Evolutionary conservation across 64 coral and sea anemone genomes (phyloP).

Genomic region (Pocillopora verrucosa): DNA sequence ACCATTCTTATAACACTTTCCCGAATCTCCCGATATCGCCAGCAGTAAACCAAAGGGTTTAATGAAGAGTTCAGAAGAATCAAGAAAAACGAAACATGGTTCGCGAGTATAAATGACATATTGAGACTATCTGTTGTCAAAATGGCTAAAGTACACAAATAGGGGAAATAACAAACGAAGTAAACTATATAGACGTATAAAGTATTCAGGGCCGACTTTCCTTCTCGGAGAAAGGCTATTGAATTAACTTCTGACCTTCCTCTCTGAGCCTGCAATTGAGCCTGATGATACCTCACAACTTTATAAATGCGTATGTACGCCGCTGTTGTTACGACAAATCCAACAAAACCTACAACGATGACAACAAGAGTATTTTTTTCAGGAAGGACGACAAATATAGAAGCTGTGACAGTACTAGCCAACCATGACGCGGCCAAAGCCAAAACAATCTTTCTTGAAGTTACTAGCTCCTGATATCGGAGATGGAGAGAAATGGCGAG

Average conservation of each 20-base stretch:
- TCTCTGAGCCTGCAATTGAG: not conserved
- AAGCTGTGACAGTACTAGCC: not conserved
- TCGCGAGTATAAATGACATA: not conserved
- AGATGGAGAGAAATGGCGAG: constrained; percentile 35
- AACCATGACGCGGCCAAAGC: not conserved
- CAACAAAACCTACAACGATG: not conserved
- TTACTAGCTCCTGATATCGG: constrained; percentile 39
- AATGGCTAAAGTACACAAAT: not conserved
- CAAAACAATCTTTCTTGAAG: not conserved
- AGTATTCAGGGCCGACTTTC: not conserved
- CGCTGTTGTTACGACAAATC: not conserved
- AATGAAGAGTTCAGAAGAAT: not conserved
- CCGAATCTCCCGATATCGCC: not conserved
- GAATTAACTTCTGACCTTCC: not conserved
- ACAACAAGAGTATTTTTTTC: not conserved
- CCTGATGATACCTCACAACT: not conserved
- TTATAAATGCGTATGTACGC: not conserved
- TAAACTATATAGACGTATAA: not conserved
- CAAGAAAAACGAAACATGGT: not conserved
- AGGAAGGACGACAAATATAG: not conserved
- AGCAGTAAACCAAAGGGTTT: not conserved
- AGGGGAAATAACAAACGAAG: not conserved
- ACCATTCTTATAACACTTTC: not conserved
- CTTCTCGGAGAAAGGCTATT: not conserved
- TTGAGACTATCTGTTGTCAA: not conserved